Base-by-base conservation (phyloP, 2,888 invertebrate genomes). In the Chrysodeixis includens region DNA sequence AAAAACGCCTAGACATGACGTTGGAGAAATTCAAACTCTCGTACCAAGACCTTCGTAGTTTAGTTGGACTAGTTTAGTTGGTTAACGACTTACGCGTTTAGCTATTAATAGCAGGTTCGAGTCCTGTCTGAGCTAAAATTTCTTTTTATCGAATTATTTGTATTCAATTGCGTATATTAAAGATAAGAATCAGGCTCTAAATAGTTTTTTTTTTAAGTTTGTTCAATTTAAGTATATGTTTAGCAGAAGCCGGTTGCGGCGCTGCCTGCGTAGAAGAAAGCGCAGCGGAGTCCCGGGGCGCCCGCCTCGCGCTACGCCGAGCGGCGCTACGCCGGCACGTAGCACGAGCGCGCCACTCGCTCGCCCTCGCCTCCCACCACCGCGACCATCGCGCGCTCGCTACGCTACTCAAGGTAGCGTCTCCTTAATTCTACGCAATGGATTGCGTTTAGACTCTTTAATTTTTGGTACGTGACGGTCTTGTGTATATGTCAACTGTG, bases 291-390 rank as follows among this genome's bases (percentile, higher is more conserved):
- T 88, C 91, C 0, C 88, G 95, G 0, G 92, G 92, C 0, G 90
- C 92, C 1, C 82, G 95, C 0, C 79, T 95, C 6, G 93, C 92
- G 18, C 72, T 93, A 14, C 91, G 95, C 0, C 86, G 93, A 9
- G 94, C 93, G 0, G 93, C 95, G 9, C 74, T 95, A 58, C 85
- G 95, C 10, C 82, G 94, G n/a, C 93, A 93, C 44, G 91, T 94
- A 7, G 89, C 86, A 3, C 86, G 90, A 5, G 93, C 92, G 0
- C 88, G 90, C 61, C 81, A 88, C 0, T 78, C 90, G 10, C 76
- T 92, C 12, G 80, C 85, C 8, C 83, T 91, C 7, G 70, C 86
- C 16, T 80, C 79, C 18, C 83, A 85, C 54, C 86, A 89, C 63
- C 83, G 75, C 26, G 84, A 89, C 35, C 87, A 90, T 59, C 85